Evolutionary conservation across 2,113 vertebrate genomes (phyloP).

Genomic region (Scomber japonicus): DNA sequence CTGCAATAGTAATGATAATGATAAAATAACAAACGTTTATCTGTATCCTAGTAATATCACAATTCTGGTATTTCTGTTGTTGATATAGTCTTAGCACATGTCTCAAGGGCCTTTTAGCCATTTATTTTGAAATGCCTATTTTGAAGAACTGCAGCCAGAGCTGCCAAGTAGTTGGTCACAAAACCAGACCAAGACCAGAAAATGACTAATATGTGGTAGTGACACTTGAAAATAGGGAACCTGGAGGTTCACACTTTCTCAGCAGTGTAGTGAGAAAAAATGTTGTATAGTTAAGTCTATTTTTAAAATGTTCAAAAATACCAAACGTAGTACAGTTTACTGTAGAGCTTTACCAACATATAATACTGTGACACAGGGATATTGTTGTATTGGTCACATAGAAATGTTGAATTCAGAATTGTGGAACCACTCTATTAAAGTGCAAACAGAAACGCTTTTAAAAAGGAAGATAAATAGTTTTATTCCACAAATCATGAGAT

Average conservation of each 20-base stretch:
- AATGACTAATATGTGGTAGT: background rate
- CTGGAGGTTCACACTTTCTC: background rate
- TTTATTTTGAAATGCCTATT: background rate
- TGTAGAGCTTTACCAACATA: background rate
- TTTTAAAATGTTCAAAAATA: background rate
- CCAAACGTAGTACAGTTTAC: background rate
- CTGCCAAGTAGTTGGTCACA: background rate
- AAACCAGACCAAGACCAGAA: background rate
- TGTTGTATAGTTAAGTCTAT: background rate
- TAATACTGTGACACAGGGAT: background rate
- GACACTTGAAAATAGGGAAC: background rate
- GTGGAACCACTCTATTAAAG: no score
- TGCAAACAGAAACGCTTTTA: background rate
- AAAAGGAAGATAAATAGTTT: background rate
- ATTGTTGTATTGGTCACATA: background rate
- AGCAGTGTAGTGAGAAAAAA: background rate
- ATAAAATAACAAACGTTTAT: background rate
- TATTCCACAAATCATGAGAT: background rate
- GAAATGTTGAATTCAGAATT: background rate
- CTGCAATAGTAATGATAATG: no score
- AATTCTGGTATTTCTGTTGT: background rate
- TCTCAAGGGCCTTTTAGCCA: background rate
- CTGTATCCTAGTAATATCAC: background rate
- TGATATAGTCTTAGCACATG: background rate
- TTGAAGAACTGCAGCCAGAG: constrained; percentile 2